These are phyloP conservation scores for Mohoua ochrocephala DNA, from an alignment of 2,113 vertebrate species.

Conservation along the genomic window DNA sequence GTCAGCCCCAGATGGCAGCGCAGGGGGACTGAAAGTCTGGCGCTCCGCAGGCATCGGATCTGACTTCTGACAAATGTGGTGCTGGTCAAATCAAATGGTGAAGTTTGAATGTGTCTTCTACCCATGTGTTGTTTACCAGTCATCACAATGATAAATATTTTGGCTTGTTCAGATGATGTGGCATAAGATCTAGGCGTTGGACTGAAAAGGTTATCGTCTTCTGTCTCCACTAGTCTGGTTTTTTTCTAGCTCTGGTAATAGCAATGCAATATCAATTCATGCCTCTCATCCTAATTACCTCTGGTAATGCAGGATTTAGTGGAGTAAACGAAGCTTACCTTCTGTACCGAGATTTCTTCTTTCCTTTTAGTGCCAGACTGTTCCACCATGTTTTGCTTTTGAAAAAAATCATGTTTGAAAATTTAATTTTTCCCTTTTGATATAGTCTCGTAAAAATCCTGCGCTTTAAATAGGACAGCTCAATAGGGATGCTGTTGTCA, in stretches of 20 bases:
- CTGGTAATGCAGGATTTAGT: background rate
- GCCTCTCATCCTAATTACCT: background rate
- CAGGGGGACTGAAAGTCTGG: background rate
- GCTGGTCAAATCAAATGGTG: background rate
- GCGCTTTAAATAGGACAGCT: background rate
- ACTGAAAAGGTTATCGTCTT: background rate
- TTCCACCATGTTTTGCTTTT: background rate
- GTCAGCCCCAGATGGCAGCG: background rate
- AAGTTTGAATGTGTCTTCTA: background rate
- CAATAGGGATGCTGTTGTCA: background rate
- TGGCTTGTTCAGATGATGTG: background rate
- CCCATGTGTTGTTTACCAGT: background rate
- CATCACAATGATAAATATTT: background rate
- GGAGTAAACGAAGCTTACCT: background rate
- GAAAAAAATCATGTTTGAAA: background rate
- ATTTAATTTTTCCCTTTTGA: background rate
- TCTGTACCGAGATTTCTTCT: background rate
- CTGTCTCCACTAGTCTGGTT: background rate
- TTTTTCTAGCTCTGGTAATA: background rate
- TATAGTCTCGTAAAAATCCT: background rate
- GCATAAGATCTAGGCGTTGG: background rate
- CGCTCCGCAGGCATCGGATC: fast-evolving
- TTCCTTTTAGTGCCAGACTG: background rate
- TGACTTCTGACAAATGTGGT: background rate
- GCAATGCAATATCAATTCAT: background rate